phyloP scores from a whole-genome alignment of 2,797 vertebrate species.

The Poliocrania exsul region DNA sequence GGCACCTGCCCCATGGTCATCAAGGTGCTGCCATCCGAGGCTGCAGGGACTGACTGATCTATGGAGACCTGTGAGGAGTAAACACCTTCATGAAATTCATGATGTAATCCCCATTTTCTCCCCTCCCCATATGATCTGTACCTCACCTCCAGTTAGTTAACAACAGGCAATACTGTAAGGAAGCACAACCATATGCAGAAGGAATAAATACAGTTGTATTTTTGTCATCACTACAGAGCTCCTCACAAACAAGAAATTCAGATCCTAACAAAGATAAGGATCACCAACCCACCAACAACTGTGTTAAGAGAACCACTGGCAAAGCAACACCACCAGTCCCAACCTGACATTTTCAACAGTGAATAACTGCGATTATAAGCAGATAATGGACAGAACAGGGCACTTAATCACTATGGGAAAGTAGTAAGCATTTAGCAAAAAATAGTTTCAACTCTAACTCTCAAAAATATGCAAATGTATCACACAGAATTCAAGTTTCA shows the following conservation, averaged over 20 bases:
- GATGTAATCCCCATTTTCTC: neutral
- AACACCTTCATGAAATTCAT: neutral
- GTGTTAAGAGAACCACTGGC: neutral
- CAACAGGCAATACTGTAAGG: neutral
- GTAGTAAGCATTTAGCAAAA: neutral
- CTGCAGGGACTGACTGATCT: slow-evolving; percentile 67
- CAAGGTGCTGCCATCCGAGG: slow-evolving; percentile 52
- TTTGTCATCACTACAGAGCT: neutral
- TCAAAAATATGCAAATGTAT: slow-evolving; percentile 1
- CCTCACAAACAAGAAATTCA: neutral
- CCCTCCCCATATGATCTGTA: neutral
- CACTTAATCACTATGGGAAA: neutral
- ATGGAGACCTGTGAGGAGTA: slow-evolving; percentile 72
- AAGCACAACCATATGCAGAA: neutral
- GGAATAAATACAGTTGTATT: neutral
- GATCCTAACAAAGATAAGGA: neutral
- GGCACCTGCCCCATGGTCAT: slow-evolving; percentile 41
- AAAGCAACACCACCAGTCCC: neutral
- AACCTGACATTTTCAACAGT: neutral
- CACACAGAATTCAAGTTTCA: slow-evolving; percentile 30
- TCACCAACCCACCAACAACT: neutral
- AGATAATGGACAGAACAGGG: neutral
- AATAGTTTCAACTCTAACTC: neutral
- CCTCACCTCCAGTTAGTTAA: neutral
- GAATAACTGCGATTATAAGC: neutral